These are phyloP conservation scores for Poeciliopsis prolifica DNA, from an alignment of 2,113 vertebrate genomes.

Conservation along the genomic window DNA sequence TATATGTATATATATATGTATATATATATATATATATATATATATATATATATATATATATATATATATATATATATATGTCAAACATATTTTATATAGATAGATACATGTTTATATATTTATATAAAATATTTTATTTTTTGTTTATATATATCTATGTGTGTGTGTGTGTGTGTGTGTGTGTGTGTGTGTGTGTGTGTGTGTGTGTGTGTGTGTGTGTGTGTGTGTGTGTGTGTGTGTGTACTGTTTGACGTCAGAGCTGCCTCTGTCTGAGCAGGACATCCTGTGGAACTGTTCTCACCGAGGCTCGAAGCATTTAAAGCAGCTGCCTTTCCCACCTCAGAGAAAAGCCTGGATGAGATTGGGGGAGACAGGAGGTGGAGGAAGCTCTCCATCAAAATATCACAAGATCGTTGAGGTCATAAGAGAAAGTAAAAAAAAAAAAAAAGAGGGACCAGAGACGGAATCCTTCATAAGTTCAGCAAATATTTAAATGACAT, in stretches of 20 bases:
- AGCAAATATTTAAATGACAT: background rate
- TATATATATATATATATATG: too few relatives aligned
- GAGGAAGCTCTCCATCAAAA: conserved; percentile 6
- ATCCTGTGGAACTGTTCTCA: conserved; percentile 72
- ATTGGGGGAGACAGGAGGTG: background rate
- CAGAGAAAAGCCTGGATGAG: conserved; percentile 2
- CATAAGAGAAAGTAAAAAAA: background rate
- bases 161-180: background rate
- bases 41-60: too few relatives aligned
- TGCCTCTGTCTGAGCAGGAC: conserved; percentile 70
- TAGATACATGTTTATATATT: too few relatives aligned
- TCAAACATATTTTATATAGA: too few relatives aligned
- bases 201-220: conserved; percentile 20
- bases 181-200: conserved; percentile 17
- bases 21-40: too few relatives aligned
- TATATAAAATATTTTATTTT: too few relatives aligned
- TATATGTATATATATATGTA: too few relatives aligned
- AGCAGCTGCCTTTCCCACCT: conserved; percentile 43
- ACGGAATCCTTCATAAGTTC: conserved; percentile 5
- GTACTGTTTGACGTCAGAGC: conserved; percentile 70
- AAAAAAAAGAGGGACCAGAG: background rate
- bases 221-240: conserved; percentile 27
- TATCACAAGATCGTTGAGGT: background rate
- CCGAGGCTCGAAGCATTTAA: conserved; percentile 51
- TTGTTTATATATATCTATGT: too few relatives aligned